Conservation (phyloP, 2,113 vertebrate genomes). For the Elachura formosa region DNA sequence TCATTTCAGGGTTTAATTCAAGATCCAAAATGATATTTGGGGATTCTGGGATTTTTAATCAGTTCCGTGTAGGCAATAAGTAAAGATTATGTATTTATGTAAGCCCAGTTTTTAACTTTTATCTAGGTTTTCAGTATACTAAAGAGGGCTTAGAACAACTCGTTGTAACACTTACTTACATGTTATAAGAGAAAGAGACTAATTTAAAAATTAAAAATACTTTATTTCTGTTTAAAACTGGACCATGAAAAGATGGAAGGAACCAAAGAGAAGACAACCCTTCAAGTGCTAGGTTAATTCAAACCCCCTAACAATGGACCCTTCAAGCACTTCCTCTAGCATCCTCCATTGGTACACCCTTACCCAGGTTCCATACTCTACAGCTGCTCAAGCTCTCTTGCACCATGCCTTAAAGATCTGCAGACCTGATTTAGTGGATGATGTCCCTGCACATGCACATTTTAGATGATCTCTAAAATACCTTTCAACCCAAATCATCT, state of each 20-base stretch:
- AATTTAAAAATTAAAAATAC: neutral
- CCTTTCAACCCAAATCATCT: neutral
- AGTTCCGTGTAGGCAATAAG: neutral
- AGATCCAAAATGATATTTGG: neutral
- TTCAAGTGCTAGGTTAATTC: neutral
- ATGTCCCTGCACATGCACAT: neutral
- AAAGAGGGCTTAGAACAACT: neutral
- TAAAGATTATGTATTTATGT: neutral
- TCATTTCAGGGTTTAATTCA: neutral
- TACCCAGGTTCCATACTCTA: neutral
- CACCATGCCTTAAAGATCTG: neutral
- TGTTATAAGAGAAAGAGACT: neutral
- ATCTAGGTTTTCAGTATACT: neutral
- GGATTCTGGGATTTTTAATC: neutral
- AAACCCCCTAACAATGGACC: neutral
- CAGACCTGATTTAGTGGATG: neutral
- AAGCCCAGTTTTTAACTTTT: neutral
- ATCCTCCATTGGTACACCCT: neutral
- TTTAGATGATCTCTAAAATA: neutral
- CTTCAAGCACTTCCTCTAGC: neutral
- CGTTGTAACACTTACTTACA: accelerated
- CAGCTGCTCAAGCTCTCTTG: neutral
- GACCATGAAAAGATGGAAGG: neutral
- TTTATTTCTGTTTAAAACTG: neutral
- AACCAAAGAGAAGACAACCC: neutral